These are phyloP conservation scores for Philaenus spumarius DNA, from an alignment of 1,140 invertebrate species.

Conservation along the genomic window DNA sequence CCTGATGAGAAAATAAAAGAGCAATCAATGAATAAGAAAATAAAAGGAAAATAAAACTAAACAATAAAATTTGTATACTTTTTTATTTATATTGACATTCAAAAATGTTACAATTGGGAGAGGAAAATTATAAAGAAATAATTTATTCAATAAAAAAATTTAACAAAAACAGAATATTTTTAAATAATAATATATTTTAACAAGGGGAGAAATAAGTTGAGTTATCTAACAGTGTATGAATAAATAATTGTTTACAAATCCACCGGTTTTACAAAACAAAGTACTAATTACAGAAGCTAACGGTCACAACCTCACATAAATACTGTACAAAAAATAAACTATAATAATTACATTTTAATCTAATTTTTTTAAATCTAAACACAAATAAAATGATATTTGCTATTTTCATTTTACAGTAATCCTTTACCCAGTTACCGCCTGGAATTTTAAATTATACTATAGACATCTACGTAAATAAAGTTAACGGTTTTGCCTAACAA, in stretches of 20 bases:
- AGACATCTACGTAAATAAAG: too few relatives aligned
- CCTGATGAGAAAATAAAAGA: too few relatives aligned
- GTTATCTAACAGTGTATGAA: not conserved
- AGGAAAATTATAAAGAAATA: not conserved
- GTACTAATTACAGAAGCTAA: constrained; percentile 8
- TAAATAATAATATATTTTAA: not conserved
- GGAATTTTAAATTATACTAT: not conserved
- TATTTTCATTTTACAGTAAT: not conserved
- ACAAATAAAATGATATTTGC: too few relatives aligned
- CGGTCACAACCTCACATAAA: constrained; percentile 16
- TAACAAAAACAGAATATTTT: not conserved
- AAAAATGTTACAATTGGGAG: constrained; percentile 12
- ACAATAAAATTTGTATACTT: not conserved
- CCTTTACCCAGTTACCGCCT: not conserved
- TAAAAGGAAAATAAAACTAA: not conserved
- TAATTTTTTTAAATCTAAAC: too few relatives aligned
- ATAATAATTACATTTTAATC: not conserved
- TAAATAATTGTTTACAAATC: not conserved
- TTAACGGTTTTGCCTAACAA: too few relatives aligned
- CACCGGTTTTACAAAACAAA: not conserved
- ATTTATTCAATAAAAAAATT: not conserved
- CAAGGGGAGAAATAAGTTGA: not conserved
- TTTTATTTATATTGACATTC: constrained; percentile 16
- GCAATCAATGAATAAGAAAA: too few relatives aligned
- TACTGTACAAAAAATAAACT: constrained; percentile 17